A percentile compares a stretch with the other conserved stretches of the same genome.
phyloP scores from a whole-genome alignment of 2,113 vertebrate genomes.

The Malaclemys terrapin region DNA sequence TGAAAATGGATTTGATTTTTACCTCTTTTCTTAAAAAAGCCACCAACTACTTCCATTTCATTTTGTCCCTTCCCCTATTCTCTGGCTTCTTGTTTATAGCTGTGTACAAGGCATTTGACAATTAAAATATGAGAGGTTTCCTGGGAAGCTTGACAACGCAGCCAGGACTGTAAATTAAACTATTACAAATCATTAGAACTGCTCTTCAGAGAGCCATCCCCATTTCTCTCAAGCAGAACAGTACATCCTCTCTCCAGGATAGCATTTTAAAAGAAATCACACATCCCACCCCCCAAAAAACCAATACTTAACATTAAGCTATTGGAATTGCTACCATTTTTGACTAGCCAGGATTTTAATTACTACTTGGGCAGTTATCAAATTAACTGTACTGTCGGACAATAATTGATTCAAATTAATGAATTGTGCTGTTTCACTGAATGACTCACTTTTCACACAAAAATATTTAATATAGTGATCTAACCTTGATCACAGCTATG shows the following conservation, averaged over 20 bases:
- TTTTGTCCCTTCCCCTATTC: background rate
- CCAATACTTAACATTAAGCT: background rate
- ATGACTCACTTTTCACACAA: background rate
- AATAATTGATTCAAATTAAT: background rate
- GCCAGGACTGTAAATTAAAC: slow-evolving; percentile 10
- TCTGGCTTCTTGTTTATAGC: background rate
- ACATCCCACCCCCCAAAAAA: background rate
- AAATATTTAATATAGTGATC: background rate
- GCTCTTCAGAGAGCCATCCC: slow-evolving; percentile 4
- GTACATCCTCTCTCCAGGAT: background rate
- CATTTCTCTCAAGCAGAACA: slow-evolving; percentile 29
- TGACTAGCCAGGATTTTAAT: background rate
- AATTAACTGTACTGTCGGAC: background rate
- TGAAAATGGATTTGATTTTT: slow-evolving; percentile 27
- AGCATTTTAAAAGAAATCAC: background rate
- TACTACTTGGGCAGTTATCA: background rate
- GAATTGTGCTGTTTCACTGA: background rate
- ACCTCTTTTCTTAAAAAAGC: background rate
- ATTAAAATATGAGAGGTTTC: slow-evolving; percentile 9
- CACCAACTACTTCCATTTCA: background rate
- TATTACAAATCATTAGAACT: slow-evolving; percentile 26
- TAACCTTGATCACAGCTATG: background rate
- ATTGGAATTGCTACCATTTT: background rate
- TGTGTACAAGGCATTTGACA: slow-evolving; percentile 3
- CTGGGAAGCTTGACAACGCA: slow-evolving; percentile 38